Evolutionary conservation across 1,140 invertebrate genomes (phyloP), one percentile per base, ranked within the genome.

Genomic region (Lordiphosa mommai): DNA sequence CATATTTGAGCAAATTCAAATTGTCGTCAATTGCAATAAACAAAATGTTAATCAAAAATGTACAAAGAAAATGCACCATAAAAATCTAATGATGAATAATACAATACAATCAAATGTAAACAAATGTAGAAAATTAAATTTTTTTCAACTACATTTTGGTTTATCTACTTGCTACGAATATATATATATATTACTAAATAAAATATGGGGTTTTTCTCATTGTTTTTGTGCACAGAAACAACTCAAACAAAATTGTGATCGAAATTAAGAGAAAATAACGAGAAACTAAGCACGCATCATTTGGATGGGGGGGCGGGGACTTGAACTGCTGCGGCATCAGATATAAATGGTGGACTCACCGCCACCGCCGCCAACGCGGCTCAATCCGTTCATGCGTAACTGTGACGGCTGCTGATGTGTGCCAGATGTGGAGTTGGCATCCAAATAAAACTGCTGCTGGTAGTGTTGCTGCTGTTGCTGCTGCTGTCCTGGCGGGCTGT

Each of bases 271-370:
- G n/a, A 37, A 57, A 46, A 27, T 27, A 29, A 43, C 23, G 6
- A 44, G 38, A 13, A 60, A 55, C 57, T 53, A 60, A 47, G 53
- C 34, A 57, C 46, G 37, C 47, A 13, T 40, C 41, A 23, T 6
- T 13, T 16, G n/a, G n/a, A n/a, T 33, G 6, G 10, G 20, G 46
- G 9, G 7, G 10, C 9, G n/a, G 30, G 46, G 16, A 33, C 4
- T 7, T 23, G 43, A 38, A 17, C 49, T 53, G 33, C 17, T 7
- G 8, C 41, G 3, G 13, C 47, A 12, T 85, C 60, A 84, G 40
- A 87, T 85, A 67, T 82, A 63, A 38, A 88, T 85, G 61, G 82
- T 70, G 59, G 87, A 88, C 88, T 88, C 87, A 88, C 88, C 87
- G 65, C 86, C 77, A 85, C 77, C 86, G 66, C 72, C 82, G 64